Evolutionary conservation across 2,888 invertebrate genomes (phyloP).

Genomic region (Cosmopolites sordidus): DNA sequence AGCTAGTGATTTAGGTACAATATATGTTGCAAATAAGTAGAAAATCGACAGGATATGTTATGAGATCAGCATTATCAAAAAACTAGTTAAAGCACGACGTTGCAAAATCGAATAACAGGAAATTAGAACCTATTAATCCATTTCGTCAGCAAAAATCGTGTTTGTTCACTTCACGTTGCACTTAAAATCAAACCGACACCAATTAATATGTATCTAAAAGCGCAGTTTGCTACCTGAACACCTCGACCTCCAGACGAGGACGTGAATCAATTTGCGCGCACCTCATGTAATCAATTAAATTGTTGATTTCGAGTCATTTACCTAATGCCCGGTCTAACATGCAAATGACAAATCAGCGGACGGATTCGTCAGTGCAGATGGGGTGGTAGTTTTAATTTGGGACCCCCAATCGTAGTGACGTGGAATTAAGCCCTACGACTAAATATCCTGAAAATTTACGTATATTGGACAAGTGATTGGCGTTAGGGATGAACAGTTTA

Average conservation of each 20-base stretch:
- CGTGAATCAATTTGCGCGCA: conserved; percentile 6
- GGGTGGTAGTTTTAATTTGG: conserved; percentile 14
- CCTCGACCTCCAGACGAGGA: conserved; percentile 14
- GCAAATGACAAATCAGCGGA: conserved; percentile 12
- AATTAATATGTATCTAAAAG: neutral
- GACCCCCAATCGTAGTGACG: conserved; percentile 7
- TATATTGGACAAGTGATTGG: conserved; percentile 3
- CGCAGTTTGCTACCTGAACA: conserved; percentile 1
- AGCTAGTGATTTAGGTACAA: too few relatives aligned
- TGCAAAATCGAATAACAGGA: too few relatives aligned
- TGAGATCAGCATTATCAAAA: too few relatives aligned
- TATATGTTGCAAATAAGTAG: too few relatives aligned
- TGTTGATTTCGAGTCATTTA: conserved; percentile 21
- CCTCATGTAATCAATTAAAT: conserved; percentile 13
- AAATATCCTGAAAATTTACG: conserved; percentile 11
- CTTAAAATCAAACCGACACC: too few relatives aligned
- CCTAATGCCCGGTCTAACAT: conserved; percentile 19
- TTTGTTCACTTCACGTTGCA: too few relatives aligned
- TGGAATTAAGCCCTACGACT: conserved; percentile 14
- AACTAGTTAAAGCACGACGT: too few relatives aligned
- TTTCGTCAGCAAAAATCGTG: too few relatives aligned
- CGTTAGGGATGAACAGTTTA: neutral
- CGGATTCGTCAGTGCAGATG: conserved; percentile 18
- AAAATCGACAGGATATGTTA: too few relatives aligned
- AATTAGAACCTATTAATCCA: too few relatives aligned